These are phyloP conservation scores for Watsonalla cultraria DNA, from an alignment of 2,888 invertebrate genomes.

Conservation along the genomic window DNA sequence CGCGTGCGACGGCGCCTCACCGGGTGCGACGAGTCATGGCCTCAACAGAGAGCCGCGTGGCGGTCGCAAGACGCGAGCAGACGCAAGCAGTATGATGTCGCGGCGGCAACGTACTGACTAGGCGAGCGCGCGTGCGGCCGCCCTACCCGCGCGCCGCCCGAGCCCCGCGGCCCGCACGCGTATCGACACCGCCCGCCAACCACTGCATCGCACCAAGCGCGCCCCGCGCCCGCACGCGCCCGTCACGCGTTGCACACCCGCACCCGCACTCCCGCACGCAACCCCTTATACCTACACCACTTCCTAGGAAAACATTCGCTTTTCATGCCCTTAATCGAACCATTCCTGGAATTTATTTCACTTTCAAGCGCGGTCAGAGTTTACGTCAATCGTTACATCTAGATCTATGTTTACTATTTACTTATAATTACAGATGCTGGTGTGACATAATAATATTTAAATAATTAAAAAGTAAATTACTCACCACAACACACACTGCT, in stretches of 20 bases:
- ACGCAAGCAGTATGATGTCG: conserved; percentile 54
- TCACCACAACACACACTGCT: too few relatives aligned
- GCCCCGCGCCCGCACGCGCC: conserved; percentile 25
- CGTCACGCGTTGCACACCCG: conserved; percentile 29
- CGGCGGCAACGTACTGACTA: conserved; percentile 57
- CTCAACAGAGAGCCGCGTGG: conserved; percentile 57
- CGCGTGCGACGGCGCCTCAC: conserved; percentile 61
- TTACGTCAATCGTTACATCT: conserved; percentile 2
- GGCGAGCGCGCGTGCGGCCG: conserved; percentile 51
- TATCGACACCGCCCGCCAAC: conserved; percentile 68
- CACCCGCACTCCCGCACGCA: conserved; percentile 28
- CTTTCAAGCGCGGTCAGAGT: conserved; percentile 23
- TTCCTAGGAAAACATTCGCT: conserved; percentile 46
- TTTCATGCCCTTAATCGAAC: conserved; percentile 40
- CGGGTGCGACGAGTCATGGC: conserved; percentile 64
- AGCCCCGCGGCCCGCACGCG: conserved; percentile 43
- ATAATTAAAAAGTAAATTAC: too few relatives aligned
- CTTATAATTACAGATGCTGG: too few relatives aligned
- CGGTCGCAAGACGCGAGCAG: conserved; percentile 39
- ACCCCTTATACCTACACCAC: conserved; percentile 24
- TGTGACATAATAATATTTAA: too few relatives aligned
- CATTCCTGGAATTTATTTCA: conserved; percentile 32
- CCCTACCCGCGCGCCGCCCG: conserved; percentile 32
- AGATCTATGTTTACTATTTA: background rate
- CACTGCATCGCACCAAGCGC: conserved; percentile 56